These are phyloP conservation scores for Pteruthius melanotis DNA, from an alignment of 2,113 vertebrate genomes.

Conservation along the genomic window DNA sequence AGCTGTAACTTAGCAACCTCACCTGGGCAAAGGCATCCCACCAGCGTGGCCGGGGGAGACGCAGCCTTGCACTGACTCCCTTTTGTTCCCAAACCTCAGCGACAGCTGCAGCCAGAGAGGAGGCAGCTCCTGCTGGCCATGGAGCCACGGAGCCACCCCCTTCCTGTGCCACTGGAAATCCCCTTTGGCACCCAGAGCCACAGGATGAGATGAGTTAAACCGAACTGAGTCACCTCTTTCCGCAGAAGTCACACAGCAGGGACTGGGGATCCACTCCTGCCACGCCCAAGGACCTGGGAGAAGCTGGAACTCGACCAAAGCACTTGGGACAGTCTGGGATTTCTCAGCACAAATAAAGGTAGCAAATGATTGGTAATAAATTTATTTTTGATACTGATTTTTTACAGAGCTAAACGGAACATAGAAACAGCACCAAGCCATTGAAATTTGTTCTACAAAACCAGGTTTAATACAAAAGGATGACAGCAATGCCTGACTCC, in stretches of 20 bases:
- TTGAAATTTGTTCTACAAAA: constrained; percentile 48
- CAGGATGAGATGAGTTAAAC: rapidly evolving
- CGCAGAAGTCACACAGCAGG: background rate
- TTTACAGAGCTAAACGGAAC: constrained; percentile 45
- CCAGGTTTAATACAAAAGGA: constrained; percentile 48
- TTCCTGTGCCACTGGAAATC: background rate
- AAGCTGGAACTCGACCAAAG: background rate
- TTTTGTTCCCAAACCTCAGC: background rate
- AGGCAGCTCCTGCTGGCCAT: background rate
- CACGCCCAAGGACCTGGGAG: background rate
- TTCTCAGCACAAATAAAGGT: background rate
- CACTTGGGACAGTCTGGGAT: background rate
- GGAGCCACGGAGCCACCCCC: background rate
- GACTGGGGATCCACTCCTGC: background rate
- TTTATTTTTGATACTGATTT: constrained; percentile 52
- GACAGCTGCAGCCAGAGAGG: background rate
- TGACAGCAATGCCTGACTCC: background rate
- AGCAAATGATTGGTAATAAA: constrained; percentile 25
- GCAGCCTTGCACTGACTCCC: background rate
- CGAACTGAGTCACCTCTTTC: background rate
- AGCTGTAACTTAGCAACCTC: constrained; percentile 10
- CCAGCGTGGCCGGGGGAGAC: background rate
- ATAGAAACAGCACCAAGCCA: constrained; percentile 66
- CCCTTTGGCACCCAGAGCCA: background rate
- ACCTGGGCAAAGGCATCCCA: background rate